Conservation (phyloP, 2,888 invertebrate species). For the Philereme transversata region DNA sequence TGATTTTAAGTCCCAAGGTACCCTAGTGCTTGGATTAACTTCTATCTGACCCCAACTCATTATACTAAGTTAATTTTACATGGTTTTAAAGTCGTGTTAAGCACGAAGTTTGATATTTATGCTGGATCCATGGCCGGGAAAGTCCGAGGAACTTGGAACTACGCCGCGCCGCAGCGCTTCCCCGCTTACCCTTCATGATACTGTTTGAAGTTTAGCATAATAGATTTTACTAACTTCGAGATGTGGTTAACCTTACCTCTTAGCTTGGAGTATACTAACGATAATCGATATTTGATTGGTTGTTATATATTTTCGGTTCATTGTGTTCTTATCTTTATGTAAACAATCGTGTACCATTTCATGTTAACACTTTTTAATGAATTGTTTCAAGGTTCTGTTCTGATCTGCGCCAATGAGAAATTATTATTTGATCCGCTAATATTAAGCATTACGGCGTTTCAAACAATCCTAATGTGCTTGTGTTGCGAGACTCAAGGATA, state of each 20-base stretch:
- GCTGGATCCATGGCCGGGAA: constrained; percentile 31
- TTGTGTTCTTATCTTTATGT: not conserved
- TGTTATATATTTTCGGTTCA: not conserved
- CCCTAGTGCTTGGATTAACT: constrained; percentile 49
- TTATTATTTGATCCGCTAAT: not conserved
- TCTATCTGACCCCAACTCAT: constrained; percentile 52
- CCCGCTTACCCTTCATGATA: constrained; percentile 25
- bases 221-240: constrained; percentile 28
- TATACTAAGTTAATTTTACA: constrained; percentile 60
- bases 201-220: constrained; percentile 28
- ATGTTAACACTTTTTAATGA: no score
- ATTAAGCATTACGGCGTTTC: not conserved
- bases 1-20: constrained; percentile 45
- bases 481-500: not conserved
- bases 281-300: constrained; percentile 16
- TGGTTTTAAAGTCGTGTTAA: constrained; percentile 46
- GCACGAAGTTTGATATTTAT: constrained; percentile 50
- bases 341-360: no score
- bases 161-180: constrained; percentile 27
- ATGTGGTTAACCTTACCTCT: constrained; percentile 19
- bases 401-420: not conserved
- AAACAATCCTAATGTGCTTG: constrained; percentile 4
- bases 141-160: constrained; percentile 26
- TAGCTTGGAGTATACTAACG: constrained; percentile 14
- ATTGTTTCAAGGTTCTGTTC: constrained; percentile 1